Conservation (phyloP, 2,113 vertebrate species). For the Athene noctua region DNA sequence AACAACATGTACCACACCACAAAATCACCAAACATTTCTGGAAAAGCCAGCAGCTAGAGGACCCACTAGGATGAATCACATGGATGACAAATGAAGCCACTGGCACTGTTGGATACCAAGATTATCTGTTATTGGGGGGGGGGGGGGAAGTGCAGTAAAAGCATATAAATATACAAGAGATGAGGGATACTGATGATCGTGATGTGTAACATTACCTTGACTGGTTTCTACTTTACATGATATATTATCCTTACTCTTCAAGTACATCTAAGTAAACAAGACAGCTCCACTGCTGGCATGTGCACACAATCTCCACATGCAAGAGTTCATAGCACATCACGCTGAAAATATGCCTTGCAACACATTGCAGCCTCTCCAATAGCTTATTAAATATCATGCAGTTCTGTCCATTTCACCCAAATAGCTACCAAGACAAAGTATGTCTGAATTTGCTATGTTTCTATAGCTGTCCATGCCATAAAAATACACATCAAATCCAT, state of each 20-base stretch:
- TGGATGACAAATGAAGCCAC: neutral
- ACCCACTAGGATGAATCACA: neutral
- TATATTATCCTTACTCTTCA: neutral
- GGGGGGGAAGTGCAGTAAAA: neutral
- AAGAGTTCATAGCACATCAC: neutral
- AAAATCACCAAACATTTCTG: conserved; percentile 36
- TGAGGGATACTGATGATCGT: neutral
- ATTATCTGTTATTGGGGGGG: neutral
- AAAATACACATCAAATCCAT: neutral
- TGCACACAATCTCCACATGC: accelerated
- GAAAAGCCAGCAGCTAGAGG: neutral
- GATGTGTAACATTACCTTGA: neutral
- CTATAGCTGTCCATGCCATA: neutral
- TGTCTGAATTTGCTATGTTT: neutral
- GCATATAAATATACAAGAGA: neutral
- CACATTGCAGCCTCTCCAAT: neutral
- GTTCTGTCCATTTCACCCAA: neutral
- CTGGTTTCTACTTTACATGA: neutral
- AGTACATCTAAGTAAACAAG: neutral
- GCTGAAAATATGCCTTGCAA: neutral
- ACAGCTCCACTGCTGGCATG: neutral
- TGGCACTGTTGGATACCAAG: neutral
- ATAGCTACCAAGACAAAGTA: neutral
- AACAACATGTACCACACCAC: conserved; percentile 1
- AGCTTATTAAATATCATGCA: neutral